phyloP scores from a whole-genome alignment of 2,888 invertebrate species.

The Sesia bembeciformis region DNA sequence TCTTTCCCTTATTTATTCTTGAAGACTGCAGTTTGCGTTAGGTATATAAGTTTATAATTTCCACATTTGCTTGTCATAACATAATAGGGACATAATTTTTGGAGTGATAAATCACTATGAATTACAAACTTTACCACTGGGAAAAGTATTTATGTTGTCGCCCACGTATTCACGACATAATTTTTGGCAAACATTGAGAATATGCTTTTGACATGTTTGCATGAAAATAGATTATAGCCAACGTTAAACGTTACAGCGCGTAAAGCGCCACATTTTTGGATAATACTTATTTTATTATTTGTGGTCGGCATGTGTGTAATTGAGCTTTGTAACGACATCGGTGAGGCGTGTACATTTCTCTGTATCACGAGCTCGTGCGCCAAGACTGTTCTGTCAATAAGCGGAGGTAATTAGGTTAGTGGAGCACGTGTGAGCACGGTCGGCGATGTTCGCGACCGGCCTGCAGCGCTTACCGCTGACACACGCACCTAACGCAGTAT shows the following conservation, averaged over 20 bases:
- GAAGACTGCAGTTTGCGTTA: neutral
- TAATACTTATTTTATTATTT: neutral
- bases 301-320: neutral
- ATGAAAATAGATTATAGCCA: neutral
- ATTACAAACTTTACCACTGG: too few species aligned
- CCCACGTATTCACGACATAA: slow-evolving; percentile 6
- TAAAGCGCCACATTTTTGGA: neutral
- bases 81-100: too few species aligned
- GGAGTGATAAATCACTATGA: too few species aligned
- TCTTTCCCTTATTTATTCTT: neutral
- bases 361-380: slow-evolving; percentile 42
- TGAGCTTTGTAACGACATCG: slow-evolving; percentile 6
- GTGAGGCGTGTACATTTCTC: slow-evolving; percentile 32
- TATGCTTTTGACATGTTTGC: neutral
- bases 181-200: slow-evolving; percentile 12
- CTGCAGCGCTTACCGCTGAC: slow-evolving; percentile 20
- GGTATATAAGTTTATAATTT: too few species aligned
- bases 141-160: neutral
- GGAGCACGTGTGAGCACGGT: slow-evolving; percentile 47
- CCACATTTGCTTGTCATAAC: too few species aligned
- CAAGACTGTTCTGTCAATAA: slow-evolving; percentile 69
- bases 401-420: slow-evolving; percentile 65
- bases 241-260: neutral
- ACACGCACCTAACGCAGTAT: slow-evolving; percentile 26
- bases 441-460: slow-evolving; percentile 10